These are phyloP conservation scores for Gavialis gangeticus DNA, from an alignment of 2,113 vertebrate genomes.

Conservation along the genomic window DNA sequence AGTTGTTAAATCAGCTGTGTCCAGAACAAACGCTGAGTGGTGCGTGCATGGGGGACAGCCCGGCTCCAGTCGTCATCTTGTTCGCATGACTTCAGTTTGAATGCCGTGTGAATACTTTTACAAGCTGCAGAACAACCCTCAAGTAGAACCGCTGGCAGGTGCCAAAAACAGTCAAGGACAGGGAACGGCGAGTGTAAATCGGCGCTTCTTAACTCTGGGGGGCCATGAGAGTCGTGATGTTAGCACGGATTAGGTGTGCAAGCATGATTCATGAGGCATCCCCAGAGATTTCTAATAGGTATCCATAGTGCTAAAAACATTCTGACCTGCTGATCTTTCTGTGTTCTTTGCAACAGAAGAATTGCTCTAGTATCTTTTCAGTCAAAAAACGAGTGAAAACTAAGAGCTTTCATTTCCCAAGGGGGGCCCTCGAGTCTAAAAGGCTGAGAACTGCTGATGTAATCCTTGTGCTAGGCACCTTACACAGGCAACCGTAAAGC, in stretches of 20 bases:
- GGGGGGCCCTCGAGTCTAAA: no score
- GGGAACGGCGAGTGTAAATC: background rate
- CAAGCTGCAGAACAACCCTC: background rate
- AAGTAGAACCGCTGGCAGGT: background rate
- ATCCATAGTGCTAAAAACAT: no score
- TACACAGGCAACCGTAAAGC: background rate
- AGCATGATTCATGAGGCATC: fast-evolving
- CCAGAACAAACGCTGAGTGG: background rate
- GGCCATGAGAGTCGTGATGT: no score
- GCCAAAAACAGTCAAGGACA: background rate
- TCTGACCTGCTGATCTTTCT: no score
- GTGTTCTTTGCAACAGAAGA: no score
- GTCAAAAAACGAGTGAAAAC: no score
- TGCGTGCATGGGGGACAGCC: background rate
- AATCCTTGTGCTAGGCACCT: background rate
- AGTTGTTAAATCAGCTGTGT: background rate
- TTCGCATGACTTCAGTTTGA: background rate
- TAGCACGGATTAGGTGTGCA: fast-evolving
- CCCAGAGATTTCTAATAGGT: no score
- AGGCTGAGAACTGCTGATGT: no score
- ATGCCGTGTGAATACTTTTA: background rate
- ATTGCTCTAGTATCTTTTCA: no score
- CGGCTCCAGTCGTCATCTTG: background rate
- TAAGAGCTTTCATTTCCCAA: no score
- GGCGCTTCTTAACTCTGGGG: no score